A percentile compares a stretch with the other conserved stretches of the same genome.
phyloP scores from a whole-genome alignment of 2,888 invertebrate genomes.

The Coecobrya sp. region DNA sequence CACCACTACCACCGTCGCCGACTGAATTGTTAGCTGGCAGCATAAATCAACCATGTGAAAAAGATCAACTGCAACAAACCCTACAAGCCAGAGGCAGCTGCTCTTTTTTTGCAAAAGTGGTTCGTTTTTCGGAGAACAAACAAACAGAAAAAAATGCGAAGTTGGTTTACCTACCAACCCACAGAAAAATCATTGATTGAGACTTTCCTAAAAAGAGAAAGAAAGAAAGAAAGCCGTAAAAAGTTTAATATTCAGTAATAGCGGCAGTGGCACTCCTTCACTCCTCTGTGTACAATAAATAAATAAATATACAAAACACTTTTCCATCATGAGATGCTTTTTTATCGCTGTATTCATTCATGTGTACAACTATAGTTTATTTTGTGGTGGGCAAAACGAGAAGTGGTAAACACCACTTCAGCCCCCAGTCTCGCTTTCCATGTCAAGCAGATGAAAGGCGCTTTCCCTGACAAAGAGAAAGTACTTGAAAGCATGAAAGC shows the following conservation, averaged over 20 bases:
- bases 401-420: constrained; percentile 51
- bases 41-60: constrained; percentile 35
- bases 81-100: neutral
- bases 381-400: constrained; percentile 47
- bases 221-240: neutral
- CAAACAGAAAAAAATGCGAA: constrained; percentile 3
- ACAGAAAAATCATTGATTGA: constrained; percentile 20
- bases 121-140: neutral
- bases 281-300: constrained; percentile 14
- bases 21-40: neutral
- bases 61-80: neutral
- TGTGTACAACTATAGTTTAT: constrained; percentile 45
- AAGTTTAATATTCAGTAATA: constrained; percentile 2
- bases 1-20: neutral
- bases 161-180: neutral
- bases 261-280: neutral
- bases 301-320: constrained; percentile 5
- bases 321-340: constrained; percentile 6
- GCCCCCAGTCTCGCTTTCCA: neutral
- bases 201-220: neutral
- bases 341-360: constrained; percentile 47
- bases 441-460: constrained; percentile 61
- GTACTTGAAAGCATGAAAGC: constrained; percentile 35
- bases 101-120: neutral
- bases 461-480: constrained; percentile 54